Conservation (phyloP, 2,888 invertebrate species). For the Drosophila demipolita region DNA sequence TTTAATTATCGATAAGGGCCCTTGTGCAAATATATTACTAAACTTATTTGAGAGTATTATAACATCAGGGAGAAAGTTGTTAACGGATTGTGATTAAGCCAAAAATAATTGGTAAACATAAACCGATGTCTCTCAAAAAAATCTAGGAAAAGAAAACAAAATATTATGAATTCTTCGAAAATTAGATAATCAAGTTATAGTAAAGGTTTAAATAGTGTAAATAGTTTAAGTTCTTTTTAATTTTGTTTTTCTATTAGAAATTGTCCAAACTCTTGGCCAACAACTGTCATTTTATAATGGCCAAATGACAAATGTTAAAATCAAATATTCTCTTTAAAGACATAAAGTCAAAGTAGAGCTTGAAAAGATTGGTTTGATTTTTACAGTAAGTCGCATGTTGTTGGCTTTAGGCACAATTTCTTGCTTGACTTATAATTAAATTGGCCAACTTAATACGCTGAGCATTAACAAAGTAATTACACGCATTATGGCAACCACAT, state of each 20-base stretch:
- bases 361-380: conserved; percentile 43
- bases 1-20: conserved; percentile 62
- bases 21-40: conserved; percentile 30
- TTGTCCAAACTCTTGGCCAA: not conserved
- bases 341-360: conserved; percentile 16
- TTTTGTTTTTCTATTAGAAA: not conserved
- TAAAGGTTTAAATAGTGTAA: too few species aligned
- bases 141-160: not conserved
- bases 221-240: not conserved
- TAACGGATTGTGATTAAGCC: not conserved
- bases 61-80: conserved; percentile 5
- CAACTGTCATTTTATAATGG: not conserved
- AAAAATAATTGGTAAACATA: not conserved
- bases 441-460: conserved; percentile 47
- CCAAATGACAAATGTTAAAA: not conserved
- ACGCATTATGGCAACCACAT: conserved; percentile 69
- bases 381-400: conserved; percentile 26
- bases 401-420: conserved; percentile 17
- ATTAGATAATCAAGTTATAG: not conserved
- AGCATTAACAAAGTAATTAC: conserved; percentile 78
- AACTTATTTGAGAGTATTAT: conserved; percentile 47
- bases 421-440: conserved; percentile 60
- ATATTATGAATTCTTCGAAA: not conserved
- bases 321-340: conserved; percentile 11
- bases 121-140: not conserved